Evolutionary conservation across 2,113 vertebrate species (phyloP), one percentile per base, ranked within the genome.

Genomic region (Oncorhynchus kisutch): DNA sequence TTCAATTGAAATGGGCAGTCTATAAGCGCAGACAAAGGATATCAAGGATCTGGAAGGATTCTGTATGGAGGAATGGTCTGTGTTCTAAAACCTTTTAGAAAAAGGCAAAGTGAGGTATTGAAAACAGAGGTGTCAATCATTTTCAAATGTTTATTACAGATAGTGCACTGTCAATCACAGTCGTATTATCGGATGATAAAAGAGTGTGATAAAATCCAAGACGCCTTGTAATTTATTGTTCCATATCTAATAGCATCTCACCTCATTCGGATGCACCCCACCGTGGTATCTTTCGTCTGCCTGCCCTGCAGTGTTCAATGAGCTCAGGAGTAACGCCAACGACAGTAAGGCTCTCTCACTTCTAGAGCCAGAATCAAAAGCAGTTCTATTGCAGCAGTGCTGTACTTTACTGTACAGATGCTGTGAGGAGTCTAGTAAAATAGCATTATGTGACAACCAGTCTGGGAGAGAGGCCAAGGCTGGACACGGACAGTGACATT

Each of bases 231-330:
- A 22, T 48, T 12, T 24, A 59, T 49, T 60, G 64, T 62, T 25
- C 73, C 13, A 14, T 11, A 25, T 60, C 39, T 80, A 79, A 80
- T 79, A 82, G 85, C 78, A 88, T 87, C 82, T 89, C 73, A 80
- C 74, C 86, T 91, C 89, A 88, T 90, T 91, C 87, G 87, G 85
- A 89, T 89, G 86, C 88, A 83, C 76, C 80, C 81, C 81, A 34
- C 81, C 79, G 77, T 85, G 86, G 82, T 76, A 67, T 81, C 82
- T 86, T 79, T 88, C 81, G 81, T 85, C 85, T 22, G 8, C 85
- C 51, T 54, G 51, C 51, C 51, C 82, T 88, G 81, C 85, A 81
- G 88, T 79, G 83, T 80, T 85, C 84, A 73, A 80, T 88, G 84
- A 87, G 85, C 81, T 87, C 85, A 85, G 79, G 11, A 22, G 68